Evolutionary conservation across 2,888 invertebrate genomes (phyloP).

Genomic region (Dasysyrphus albostriatus): DNA sequence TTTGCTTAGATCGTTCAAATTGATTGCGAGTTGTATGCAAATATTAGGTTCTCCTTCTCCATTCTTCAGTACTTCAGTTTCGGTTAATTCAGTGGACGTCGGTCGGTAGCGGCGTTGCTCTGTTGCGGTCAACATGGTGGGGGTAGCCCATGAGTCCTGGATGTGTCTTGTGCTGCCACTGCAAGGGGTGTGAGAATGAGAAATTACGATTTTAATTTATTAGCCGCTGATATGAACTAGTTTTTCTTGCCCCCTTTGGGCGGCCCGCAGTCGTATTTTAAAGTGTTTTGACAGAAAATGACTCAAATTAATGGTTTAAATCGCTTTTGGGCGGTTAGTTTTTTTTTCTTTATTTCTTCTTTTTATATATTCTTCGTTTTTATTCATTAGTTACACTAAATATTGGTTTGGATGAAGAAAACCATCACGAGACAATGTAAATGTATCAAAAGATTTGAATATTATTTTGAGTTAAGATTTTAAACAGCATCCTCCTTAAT

Average conservation of each 20-base stretch:
- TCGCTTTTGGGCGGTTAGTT: slow-evolving; percentile 65
- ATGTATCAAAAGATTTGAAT: background rate
- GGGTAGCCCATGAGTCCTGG: slow-evolving; percentile 19
- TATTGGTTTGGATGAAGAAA: slow-evolving; percentile 25
- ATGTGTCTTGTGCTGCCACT: slow-evolving; percentile 22
- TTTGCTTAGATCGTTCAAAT: slow-evolving; percentile 67
- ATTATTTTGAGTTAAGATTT: slow-evolving; percentile 1
- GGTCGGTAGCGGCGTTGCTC: background rate
- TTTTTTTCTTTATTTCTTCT: slow-evolving; percentile 27
- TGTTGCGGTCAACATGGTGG: background rate
- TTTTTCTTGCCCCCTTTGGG: slow-evolving; percentile 61
- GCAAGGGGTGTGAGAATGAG: slow-evolving; percentile 72
- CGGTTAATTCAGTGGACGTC: slow-evolving; percentile 1
- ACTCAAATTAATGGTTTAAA: slow-evolving; percentile 74
- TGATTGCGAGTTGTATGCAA: slow-evolving; percentile 72
- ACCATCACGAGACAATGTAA: background rate
- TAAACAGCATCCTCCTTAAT: background rate
- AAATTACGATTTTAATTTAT: slow-evolving; percentile 74
- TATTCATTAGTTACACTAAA: slow-evolving; percentile 10
- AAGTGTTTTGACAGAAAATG: slow-evolving; percentile 74
- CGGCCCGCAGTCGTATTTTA: slow-evolving; percentile 68
- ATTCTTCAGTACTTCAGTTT: background rate
- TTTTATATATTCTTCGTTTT: slow-evolving; percentile 13
- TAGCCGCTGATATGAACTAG: slow-evolving; percentile 75
- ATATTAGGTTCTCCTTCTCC: slow-evolving; percentile 61